Evolutionary conservation across 1,140 invertebrate genomes (phyloP).

Genomic region (Lasioglossum albipes): DNA sequence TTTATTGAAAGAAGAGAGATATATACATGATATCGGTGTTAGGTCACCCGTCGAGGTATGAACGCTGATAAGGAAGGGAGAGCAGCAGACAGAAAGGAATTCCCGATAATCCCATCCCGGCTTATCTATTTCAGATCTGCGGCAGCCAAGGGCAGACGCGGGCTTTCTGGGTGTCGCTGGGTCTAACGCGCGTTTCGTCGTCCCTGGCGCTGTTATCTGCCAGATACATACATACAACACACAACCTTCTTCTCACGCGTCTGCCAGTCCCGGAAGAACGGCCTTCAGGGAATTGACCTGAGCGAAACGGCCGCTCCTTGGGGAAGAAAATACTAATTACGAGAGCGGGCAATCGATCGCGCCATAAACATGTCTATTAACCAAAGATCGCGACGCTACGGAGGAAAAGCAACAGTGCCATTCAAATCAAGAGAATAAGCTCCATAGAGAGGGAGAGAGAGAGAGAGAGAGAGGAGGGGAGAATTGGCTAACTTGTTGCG

Average conservation of each 20-base stretch:
- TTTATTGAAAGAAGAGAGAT: too few species aligned
- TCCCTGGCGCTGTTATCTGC: slow-evolving; percentile 44
- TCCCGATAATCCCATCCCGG: slow-evolving; percentile 45
- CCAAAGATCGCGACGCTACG: too few species aligned
- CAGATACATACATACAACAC: slow-evolving; percentile 19
- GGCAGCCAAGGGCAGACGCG: slow-evolving; percentile 31
- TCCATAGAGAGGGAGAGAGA: too few species aligned
- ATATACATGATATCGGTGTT: too few species aligned
- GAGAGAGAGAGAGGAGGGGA: too few species aligned
- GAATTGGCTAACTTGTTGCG: too few species aligned
- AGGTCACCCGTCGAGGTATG: not conserved
- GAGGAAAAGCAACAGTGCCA: too few species aligned
- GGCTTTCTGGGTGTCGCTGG: slow-evolving; percentile 12
- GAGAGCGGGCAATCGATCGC: not conserved
- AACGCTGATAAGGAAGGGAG: slow-evolving; percentile 22
- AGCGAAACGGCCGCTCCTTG: slow-evolving; percentile 18
- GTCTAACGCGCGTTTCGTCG: slow-evolving; percentile 33
- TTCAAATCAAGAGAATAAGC: too few species aligned
- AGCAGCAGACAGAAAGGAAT: slow-evolving; percentile 10
- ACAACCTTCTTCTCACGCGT: slow-evolving; percentile 51
- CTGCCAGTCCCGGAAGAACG: slow-evolving; percentile 69
- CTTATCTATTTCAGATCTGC: slow-evolving; percentile 52
- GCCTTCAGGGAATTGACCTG: slow-evolving; percentile 71
- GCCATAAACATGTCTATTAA: too few species aligned
- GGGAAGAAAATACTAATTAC: slow-evolving; percentile 16